Percentiles rank a stretch among this genome's conserved stretches.
Conservation (phyloP, 2,797 vertebrate species). For the Enteromius trimaculatus region DNA sequence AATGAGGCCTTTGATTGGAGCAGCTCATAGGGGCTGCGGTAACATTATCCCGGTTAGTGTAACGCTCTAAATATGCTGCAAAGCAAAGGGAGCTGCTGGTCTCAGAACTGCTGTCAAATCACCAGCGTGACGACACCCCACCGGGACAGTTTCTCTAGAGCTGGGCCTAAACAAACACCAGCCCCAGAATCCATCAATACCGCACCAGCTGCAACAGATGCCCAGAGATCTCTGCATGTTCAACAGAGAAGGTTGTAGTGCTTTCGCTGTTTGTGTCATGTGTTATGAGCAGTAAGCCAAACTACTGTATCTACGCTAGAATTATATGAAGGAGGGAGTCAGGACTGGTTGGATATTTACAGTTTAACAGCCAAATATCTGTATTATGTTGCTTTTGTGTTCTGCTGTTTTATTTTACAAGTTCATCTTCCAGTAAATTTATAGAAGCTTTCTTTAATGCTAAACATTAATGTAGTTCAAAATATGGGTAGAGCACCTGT, state of each 20-base stretch:
- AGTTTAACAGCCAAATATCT: neutral
- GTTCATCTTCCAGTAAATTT: neutral
- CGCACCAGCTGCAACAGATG: conserved; percentile 62
- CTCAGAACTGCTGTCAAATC: conserved; percentile 32
- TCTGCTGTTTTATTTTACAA: neutral
- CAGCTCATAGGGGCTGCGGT: conserved; percentile 55
- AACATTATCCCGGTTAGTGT: conserved; percentile 66
- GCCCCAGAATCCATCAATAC: conserved; percentile 62
- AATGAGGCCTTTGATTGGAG: conserved; percentile 44
- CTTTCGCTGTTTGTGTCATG: conserved; percentile 11
- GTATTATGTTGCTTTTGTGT: neutral
- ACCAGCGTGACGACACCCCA: conserved; percentile 19
- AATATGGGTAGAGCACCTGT: neutral
- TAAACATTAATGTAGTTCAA: neutral
- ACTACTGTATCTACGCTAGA: neutral
- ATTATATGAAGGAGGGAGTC: neutral
- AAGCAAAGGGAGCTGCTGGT: conserved; percentile 48
- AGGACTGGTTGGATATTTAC: conserved; percentile 8
- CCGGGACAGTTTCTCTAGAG: conserved; percentile 52
- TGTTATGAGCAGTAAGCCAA: neutral
- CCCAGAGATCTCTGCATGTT: conserved; percentile 57
- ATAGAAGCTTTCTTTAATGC: neutral
- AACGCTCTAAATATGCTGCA: conserved; percentile 64
- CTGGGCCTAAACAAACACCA: conserved; percentile 38
- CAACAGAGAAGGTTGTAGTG: conserved; percentile 47